These are phyloP conservation scores for Drosophila prostipennis DNA, from an alignment of 2,888 invertebrate genomes.

Conservation along the genomic window DNA sequence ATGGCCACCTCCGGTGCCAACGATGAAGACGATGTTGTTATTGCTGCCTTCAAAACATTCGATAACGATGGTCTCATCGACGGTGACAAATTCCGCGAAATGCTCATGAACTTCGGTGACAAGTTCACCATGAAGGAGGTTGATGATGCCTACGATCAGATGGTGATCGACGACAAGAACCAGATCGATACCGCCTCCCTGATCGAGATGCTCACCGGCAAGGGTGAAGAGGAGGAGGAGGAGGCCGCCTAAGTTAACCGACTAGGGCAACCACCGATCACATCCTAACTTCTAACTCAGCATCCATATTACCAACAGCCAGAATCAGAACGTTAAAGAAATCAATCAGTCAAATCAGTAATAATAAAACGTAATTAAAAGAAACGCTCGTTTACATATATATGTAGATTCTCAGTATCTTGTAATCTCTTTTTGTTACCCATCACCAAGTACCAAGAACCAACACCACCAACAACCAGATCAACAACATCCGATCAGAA, in stretches of 20 bases:
- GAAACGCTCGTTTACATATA: conserved; percentile 78
- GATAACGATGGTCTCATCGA: conserved; percentile 95
- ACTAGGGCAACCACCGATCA: conserved; percentile 60
- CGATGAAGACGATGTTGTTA: conserved; percentile 96
- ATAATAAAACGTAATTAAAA: conserved; percentile 78
- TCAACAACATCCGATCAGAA: conserved; percentile 45
- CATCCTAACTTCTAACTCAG: conserved; percentile 76
- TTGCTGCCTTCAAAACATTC: conserved; percentile 96
- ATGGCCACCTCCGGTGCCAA: conserved; percentile 95
- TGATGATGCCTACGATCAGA: conserved; percentile 96
- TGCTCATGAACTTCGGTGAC: conserved; percentile 96
- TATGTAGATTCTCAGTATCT: conserved; percentile 69
- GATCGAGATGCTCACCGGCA: conserved; percentile 94
- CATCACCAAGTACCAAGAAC: conserved; percentile 35
- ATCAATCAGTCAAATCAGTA: conserved; percentile 70
- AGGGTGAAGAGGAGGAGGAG: conserved; percentile 92
- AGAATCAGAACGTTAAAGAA: conserved; percentile 65
- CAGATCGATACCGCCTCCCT: conserved; percentile 94
- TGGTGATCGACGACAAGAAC: conserved; percentile 96
- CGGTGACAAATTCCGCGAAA: conserved; percentile 94
- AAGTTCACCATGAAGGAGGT: conserved; percentile 95
- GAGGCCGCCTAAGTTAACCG: conserved; percentile 79
- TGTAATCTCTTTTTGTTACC: conserved; percentile 71
- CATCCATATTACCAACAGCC: conserved; percentile 62
- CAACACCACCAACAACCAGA: conserved; percentile 34